A percentile compares a stretch with the other conserved stretches of the same genome.
Conservation (phyloP, 2,888 invertebrate species). For the Chymomyza caudatula region DNA sequence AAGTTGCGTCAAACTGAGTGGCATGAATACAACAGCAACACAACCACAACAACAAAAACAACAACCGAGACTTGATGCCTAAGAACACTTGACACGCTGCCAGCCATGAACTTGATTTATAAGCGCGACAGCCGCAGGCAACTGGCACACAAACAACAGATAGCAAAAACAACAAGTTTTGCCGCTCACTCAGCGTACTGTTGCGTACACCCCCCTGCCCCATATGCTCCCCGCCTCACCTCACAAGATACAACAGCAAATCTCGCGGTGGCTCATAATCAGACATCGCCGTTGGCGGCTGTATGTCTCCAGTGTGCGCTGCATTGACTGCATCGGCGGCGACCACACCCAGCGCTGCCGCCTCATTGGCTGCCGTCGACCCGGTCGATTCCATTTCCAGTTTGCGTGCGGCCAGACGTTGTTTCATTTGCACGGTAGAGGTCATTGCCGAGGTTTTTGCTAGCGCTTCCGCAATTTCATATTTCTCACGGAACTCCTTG, state of each 20-base stretch:
- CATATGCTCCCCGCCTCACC: conserved; percentile 77
- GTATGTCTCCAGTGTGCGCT: conserved; percentile 39
- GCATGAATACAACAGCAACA: neutral
- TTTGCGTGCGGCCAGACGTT: conserved; percentile 80
- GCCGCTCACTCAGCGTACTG: neutral
- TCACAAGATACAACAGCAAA: conserved; percentile 82
- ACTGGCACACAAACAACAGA: conserved; percentile 23
- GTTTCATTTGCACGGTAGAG: conserved; percentile 79
- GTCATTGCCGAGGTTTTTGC: conserved; percentile 81
- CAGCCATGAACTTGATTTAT: conserved; percentile 67
- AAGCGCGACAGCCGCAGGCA: conserved; percentile 26
- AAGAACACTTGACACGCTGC: conserved; percentile 63
- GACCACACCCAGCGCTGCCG: conserved; percentile 29
- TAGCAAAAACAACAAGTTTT: conserved; percentile 43
- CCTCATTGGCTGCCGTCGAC: conserved; percentile 38
- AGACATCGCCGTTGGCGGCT: conserved; percentile 54
- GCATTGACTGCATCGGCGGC: conserved; percentile 9
- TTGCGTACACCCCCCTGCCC: neutral
- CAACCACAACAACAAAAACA: neutral
- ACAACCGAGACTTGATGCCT: neutral
- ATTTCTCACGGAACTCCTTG: conserved; percentile 78
- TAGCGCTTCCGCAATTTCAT: conserved; percentile 80
- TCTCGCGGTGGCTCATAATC: conserved; percentile 82
- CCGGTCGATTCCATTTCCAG: conserved; percentile 79
- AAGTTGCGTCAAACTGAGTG: neutral